These are phyloP conservation scores for Agonopterix arenella DNA, from an alignment of 2,888 invertebrate genomes.

Conservation along the genomic window DNA sequence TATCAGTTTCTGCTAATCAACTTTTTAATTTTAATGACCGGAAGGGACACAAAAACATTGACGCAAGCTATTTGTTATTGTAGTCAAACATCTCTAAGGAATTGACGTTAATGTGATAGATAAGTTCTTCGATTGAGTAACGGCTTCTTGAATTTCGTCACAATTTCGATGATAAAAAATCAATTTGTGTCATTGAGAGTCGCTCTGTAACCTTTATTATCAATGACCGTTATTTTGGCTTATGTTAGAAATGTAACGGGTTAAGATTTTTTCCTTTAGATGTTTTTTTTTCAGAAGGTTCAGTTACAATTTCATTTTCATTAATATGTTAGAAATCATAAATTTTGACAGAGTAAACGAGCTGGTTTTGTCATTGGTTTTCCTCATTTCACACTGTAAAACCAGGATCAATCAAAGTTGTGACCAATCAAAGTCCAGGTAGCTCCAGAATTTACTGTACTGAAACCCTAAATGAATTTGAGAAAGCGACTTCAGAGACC, in stretches of 20 bases:
- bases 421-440: too few relatives aligned
- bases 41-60: conserved; percentile 21
- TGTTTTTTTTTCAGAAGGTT: not conserved
- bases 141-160: conserved; percentile 51
- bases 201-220: conserved; percentile 32
- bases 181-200: conserved; percentile 63
- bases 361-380: not conserved
- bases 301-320: not conserved
- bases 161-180: conserved; percentile 57
- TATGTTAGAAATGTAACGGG: not conserved
- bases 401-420: too few relatives aligned
- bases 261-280: not conserved
- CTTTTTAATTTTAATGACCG: conserved; percentile 10
- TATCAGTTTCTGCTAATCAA: conserved; percentile 9
- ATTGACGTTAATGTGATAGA: conserved; percentile 54
- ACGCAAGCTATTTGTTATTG: conserved; percentile 14
- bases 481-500: too few relatives aligned
- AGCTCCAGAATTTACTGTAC: too few relatives aligned
- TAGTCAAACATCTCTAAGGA: conserved; percentile 27
- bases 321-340: too few relatives aligned
- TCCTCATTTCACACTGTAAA: too few relatives aligned
- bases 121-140: conserved; percentile 52
- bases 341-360: too few relatives aligned
- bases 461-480: too few relatives aligned
- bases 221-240: not conserved